phyloP scores from a whole-genome alignment of 2,888 invertebrate genomes.

The Sarcophaga rosellei region DNA sequence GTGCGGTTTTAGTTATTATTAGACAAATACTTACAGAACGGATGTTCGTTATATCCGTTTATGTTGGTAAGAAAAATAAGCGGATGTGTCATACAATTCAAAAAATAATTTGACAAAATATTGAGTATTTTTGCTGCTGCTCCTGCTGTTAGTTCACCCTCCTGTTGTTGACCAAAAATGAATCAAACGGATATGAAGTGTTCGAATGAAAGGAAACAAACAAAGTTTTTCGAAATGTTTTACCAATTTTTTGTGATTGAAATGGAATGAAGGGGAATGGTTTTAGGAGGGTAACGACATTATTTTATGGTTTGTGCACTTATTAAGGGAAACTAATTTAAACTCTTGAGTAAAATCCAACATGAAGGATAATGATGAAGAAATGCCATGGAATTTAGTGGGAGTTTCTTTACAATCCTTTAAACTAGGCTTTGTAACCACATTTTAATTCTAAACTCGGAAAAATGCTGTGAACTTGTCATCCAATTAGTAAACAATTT shows the following conservation, averaged over 20 bases:
- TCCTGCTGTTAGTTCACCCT: too few species aligned
- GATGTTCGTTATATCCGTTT: conserved; percentile 60
- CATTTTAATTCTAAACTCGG: too few species aligned
- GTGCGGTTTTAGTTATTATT: conserved; percentile 46
- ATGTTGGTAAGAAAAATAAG: conserved; percentile 33
- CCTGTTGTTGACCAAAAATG: conserved; percentile 3
- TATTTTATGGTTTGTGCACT: background rate
- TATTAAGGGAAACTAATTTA: background rate
- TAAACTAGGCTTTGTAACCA: too few species aligned
- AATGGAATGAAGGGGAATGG: background rate
- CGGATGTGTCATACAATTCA: conserved; percentile 55
- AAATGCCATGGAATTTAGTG: too few species aligned
- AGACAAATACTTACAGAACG: conserved; percentile 59
- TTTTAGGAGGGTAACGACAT: background rate
- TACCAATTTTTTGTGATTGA: background rate
- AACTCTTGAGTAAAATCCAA: too few species aligned
- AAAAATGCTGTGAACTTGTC: too few species aligned
- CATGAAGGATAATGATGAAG: too few species aligned
- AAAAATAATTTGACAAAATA: conserved; percentile 51
- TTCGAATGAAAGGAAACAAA: conserved; percentile 7
- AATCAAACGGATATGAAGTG: conserved; percentile 11
- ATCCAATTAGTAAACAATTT: too few species aligned
- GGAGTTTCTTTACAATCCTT: too few species aligned
- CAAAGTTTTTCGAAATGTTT: background rate
- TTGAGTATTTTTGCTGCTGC: background rate